Evolutionary conservation across 1,140 invertebrate species (phyloP).

Genomic region (fruit fly (Drosophila melanogaster)): Release_6_plus_ISO1_MT NC_004354.4:7687001-7687500

Average conservation of each 20-base stretch:
- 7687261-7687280: constrained; percentile 19
- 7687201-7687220: constrained; percentile 79
- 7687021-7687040: constrained; percentile 9
- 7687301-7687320: constrained; percentile 47
- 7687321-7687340: constrained; percentile 45
- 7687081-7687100: constrained; percentile 30
- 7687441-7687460: constrained; percentile 73
- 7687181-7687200: constrained; percentile 80
- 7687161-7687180: constrained; percentile 64
- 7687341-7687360: constrained; percentile 2
- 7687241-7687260: constrained; percentile 28
- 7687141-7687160: constrained; percentile 5
- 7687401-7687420: constrained; percentile 35
- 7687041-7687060: constrained; percentile 8
- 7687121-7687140: constrained; percentile 60
- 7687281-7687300: constrained; percentile 46
- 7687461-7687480: constrained; percentile 81
- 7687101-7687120: constrained; percentile 59
- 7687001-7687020: neutral
- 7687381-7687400: neutral
- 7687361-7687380: neutral
- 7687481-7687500: constrained; percentile 93
- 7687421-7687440: constrained; percentile 39
- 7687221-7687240: constrained; percentile 47
- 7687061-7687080: constrained; percentile 51